phyloP scores from a whole-genome alignment of 2,113 vertebrate species.

The Channa argus region DNA sequence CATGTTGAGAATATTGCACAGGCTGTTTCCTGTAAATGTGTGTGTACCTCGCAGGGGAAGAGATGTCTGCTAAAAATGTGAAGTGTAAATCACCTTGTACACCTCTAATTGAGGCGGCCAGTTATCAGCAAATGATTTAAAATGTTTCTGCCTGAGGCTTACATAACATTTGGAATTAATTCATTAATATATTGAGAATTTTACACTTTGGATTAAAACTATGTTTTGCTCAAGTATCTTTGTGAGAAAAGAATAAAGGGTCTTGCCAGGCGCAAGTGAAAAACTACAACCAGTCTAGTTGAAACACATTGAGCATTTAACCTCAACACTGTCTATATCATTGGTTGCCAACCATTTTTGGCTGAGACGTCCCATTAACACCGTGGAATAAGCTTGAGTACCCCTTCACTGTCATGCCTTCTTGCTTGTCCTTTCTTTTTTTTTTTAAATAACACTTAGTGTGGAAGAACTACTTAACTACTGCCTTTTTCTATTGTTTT shows the following conservation, averaged over 20 bases:
- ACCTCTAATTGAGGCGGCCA: conserved; percentile 7
- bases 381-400: no score
- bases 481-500: no score
- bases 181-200: conserved; percentile 14
- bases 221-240: background rate
- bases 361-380: background rate
- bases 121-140: conserved; percentile 5
- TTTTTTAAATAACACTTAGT: no score
- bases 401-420: no score
- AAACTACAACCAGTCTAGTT: background rate
- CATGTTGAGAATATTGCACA: conserved; percentile 39
- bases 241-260: conserved; percentile 3
- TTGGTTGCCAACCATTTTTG: background rate
- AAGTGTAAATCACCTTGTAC: conserved; percentile 30
- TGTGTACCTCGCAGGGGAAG: conserved; percentile 2
- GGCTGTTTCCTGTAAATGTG: conserved; percentile 48
- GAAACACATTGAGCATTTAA: background rate
- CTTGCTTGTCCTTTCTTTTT: no score
- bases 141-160: conserved; percentile 8
- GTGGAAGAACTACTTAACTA: no score
- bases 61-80: conserved; percentile 18
- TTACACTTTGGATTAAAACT: conserved; percentile 4
- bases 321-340: background rate
- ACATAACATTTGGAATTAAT: background rate
- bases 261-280: background rate